Evolutionary conservation across 2,888 invertebrate species (phyloP), one percentile per base, ranked within the genome.

Genomic region (Romanomermis culicivorax): DNA sequence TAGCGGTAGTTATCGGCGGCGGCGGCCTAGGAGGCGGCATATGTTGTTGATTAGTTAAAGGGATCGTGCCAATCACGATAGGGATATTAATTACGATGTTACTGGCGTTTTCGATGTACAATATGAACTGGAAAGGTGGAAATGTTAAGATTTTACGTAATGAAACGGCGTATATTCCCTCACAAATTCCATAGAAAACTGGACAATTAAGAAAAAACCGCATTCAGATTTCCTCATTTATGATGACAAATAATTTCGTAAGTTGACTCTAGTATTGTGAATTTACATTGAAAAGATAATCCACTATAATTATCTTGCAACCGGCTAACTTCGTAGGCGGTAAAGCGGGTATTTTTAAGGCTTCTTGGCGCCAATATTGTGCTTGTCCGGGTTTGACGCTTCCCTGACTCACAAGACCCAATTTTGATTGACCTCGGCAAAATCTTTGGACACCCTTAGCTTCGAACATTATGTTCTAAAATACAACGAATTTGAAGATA

Each of bases 321-420:
- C 60, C 59, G 26, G 58, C 62, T 24, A 62, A 60, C 7, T 60
- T 52, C 1, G 62, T 59, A 2, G 62, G 61, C 23, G 62, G 62
- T 27, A 63, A 25, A 2, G 62, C 47, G 7, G 62, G 62, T 27
- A 62, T 48, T 2, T 29, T 29, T 45, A 62, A 52, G 1, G 58
- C 25, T 26, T 58, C 57, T 14, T 24, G n/a, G 23, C 48, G 27
- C 58, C 58, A 58, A 2, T 47, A 27, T 47, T 55, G 53, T 7
- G 36, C 43, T 2, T 51, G 29, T 2, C 54, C 42, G 23, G 27
- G 24, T 24, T 42, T 51, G 23, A 58, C 43, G 3, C 11, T 24
- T 23, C 58, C 54, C 14, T 57, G 47, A 20, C 43, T 43, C 7
- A 56, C 23, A 11, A 57, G 36, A 7, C 53, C 58, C n/a, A 58